These are phyloP conservation scores for Drosophila acutilabella DNA, from an alignment of 2,888 invertebrate species.

Conservation along the genomic window DNA sequence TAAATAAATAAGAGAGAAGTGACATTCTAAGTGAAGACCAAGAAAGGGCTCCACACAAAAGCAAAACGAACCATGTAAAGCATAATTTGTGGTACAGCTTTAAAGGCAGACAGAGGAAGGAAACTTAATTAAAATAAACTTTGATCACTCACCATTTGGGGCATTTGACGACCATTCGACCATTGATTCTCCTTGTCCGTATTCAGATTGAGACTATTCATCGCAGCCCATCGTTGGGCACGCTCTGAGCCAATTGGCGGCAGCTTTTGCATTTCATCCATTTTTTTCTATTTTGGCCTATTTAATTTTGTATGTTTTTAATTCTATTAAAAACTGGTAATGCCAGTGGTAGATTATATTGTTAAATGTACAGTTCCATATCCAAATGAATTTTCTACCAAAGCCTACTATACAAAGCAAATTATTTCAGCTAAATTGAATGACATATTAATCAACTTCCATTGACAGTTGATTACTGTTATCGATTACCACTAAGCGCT, in stretches of 20 bases:
- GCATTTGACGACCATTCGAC: not conserved
- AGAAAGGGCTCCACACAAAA: too few relatives aligned
- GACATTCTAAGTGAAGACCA: too few relatives aligned
- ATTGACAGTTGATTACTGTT: too few relatives aligned
- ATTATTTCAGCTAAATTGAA: too few relatives aligned
- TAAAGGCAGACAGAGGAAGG: too few relatives aligned
- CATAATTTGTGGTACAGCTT: too few relatives aligned
- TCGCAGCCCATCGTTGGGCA: constrained; percentile 24
- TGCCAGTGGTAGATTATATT: constrained; percentile 5
- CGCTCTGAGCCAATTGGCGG: constrained; percentile 44
- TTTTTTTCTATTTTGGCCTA: not conserved
- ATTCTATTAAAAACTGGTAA: not conserved
- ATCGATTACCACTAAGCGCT: too few relatives aligned
- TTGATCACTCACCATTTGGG: constrained; percentile 16
- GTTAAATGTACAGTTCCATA: not conserved
- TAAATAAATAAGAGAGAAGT: too few relatives aligned
- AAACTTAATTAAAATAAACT: too few relatives aligned
- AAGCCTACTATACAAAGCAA: not conserved
- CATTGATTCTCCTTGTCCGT: constrained; percentile 1
- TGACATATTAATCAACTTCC: too few relatives aligned
- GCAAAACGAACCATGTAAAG: too few relatives aligned
- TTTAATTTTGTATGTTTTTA: constrained; percentile 2
- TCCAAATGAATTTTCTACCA: not conserved
- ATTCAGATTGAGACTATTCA: constrained; percentile 14
- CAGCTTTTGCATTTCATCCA: constrained; percentile 4